Conservation (phyloP, 2,797 vertebrate species). For the Moxostoma hubbsi region DNA sequence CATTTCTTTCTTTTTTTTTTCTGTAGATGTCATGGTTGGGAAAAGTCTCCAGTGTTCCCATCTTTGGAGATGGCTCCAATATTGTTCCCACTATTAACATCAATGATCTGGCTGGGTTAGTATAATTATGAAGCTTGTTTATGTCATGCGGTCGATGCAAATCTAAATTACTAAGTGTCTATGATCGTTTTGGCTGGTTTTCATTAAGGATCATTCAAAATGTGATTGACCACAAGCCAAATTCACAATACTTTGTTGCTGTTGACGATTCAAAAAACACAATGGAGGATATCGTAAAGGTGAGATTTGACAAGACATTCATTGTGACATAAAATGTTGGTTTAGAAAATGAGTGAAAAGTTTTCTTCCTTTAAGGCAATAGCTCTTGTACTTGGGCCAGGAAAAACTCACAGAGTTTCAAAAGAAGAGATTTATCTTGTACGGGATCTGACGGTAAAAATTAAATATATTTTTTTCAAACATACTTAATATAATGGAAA, state of each 20-base stretch:
- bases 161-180: neutral
- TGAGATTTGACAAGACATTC: slow-evolving; percentile 56
- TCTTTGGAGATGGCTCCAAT: slow-evolving; percentile 88
- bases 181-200: slow-evolving; percentile 7
- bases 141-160: neutral
- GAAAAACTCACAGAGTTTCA: slow-evolving; percentile 77
- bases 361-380: slow-evolving; percentile 74
- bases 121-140: slow-evolving; percentile 7
- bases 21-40: slow-evolving; percentile 85
- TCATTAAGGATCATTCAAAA: slow-evolving; percentile 82
- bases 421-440: slow-evolving; percentile 81
- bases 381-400: slow-evolving; percentile 80
- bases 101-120: slow-evolving; percentile 87
- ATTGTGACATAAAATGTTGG: neutral
- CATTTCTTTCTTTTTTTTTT: slow-evolving; percentile 31
- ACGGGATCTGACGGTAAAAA: slow-evolving; percentile 83
- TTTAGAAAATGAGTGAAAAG: neutral
- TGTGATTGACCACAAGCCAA: slow-evolving; percentile 81
- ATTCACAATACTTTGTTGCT: slow-evolving; percentile 82
- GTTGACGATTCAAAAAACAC: slow-evolving; percentile 84
- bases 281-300: slow-evolving; percentile 84
- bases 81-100: slow-evolving; percentile 88
- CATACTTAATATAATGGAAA: neutral
- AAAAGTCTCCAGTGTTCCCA: slow-evolving; percentile 72
- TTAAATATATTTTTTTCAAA: neutral